Base-by-base conservation (phyloP, 2,113 vertebrate genomes). In the Corydoras maculifer region DNA sequence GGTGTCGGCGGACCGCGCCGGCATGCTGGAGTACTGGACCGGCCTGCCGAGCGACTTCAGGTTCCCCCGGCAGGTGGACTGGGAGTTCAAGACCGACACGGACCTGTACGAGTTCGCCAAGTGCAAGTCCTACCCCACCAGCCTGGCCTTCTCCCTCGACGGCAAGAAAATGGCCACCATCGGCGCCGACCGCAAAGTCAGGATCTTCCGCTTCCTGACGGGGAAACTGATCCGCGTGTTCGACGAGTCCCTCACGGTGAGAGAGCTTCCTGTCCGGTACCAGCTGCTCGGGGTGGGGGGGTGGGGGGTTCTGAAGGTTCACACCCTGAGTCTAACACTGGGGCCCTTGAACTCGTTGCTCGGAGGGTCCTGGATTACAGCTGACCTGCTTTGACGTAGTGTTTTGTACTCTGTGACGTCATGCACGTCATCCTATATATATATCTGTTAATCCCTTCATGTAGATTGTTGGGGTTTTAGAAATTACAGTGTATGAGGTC, bases 11-110 rank as follows among this genome's bases (percentile, higher is more conserved):
- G 96, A 98, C 85, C 95, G 95, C 82, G 91, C 92, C 0, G 95
- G 97, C 29, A 99, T 99, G 96, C 86, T 99, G 2, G 97, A 99
- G 76, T 98, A 99, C 81, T 98, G 97, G 97, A 98, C 94, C 3
- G 96, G 97, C 31, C 92, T 94, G 65, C 90, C 90, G 5, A 91
- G 87, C 0, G 95, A 98, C 59, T 99, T 97, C 82, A 92, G 81
- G 79, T 99, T 98, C 75, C 97, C 96, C 3, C 93, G 85, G 83
- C 89, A 95, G 12, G 91, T 98, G 74, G 82, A 87, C 12, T 99
- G 97, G 97, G 90, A 94, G 68, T 98, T 92, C 83, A 99, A 99
- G 90, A 98, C 96, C 0, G 97, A 97, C 83, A 99, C 97, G 0
- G 96, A 99, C 83, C 88, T 99, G 43, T 99, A 98, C 69, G 97